These are phyloP conservation scores for Plestiodon gilberti DNA, from an alignment of 2,113 vertebrate species.

Conservation along the genomic window DNA sequence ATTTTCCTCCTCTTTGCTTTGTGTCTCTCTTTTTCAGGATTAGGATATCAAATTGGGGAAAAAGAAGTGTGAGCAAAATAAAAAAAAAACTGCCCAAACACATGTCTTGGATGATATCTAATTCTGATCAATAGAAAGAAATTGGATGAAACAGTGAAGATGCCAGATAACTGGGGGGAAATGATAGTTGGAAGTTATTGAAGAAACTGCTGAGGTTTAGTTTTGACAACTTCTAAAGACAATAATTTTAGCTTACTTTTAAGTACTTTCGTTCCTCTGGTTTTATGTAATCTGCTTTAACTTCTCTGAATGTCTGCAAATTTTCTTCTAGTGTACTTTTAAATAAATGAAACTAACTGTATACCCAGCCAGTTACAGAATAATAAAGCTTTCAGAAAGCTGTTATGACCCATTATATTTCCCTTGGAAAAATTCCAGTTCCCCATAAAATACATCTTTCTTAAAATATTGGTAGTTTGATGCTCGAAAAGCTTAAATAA, in stretches of 20 bases:
- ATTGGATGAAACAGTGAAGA: neutral
- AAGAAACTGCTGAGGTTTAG: slow-evolving; percentile 15
- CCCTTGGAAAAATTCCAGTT: slow-evolving; percentile 1
- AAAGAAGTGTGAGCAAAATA: neutral
- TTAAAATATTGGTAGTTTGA: neutral
- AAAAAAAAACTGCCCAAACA: neutral
- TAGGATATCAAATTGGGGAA: neutral
- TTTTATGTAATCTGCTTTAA: slow-evolving; percentile 20
- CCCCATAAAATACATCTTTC: neutral
- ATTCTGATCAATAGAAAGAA: slow-evolving; percentile 13
- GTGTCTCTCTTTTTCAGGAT: neutral
- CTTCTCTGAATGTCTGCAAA: slow-evolving; percentile 9
- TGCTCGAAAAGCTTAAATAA: neutral
- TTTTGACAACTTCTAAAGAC: slow-evolving; percentile 2
- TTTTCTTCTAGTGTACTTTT: slow-evolving; percentile 6
- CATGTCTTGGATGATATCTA: neutral
- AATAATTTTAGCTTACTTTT: slow-evolving; percentile 17
- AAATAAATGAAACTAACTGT: slow-evolving; percentile 9
- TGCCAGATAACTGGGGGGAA: slow-evolving; percentile 6
- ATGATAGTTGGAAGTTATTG: slow-evolving; percentile 4
- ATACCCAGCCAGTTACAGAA: slow-evolving; percentile 2
- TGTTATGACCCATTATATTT: slow-evolving; percentile 23
- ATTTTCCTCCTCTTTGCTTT: neutral
- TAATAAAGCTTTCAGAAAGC: slow-evolving; percentile 13
- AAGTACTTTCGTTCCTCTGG: neutral